A percentile compares a stretch with the other conserved stretches of the same genome.
phyloP scores from a whole-genome alignment of 2,888 invertebrate species.

The Slavum lentiscoides region DNA sequence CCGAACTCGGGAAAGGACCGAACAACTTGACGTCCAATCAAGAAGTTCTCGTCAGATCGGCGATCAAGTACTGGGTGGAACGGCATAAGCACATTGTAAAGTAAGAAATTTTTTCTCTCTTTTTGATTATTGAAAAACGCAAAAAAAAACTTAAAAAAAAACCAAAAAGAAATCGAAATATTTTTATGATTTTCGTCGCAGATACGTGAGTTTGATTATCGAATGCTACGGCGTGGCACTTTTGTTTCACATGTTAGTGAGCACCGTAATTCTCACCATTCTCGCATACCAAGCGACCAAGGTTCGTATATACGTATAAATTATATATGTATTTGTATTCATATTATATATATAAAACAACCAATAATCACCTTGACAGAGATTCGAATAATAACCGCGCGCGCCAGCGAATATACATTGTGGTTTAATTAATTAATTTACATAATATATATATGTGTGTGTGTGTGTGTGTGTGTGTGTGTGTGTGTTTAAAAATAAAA shows the following conservation, averaged over 20 bases:
- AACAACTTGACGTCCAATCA: slow-evolving; percentile 82
- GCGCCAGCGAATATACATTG: no score
- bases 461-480: no score
- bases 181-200: slow-evolving; percentile 58
- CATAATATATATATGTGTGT: no score
- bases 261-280: slow-evolving; percentile 80
- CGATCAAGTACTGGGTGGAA: slow-evolving; percentile 89
- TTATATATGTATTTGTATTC: no score
- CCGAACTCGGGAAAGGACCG: slow-evolving; percentile 67
- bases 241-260: slow-evolving; percentile 80
- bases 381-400: background rate
- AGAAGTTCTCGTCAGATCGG: slow-evolving; percentile 80
- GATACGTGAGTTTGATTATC: slow-evolving; percentile 78
- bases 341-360: background rate
- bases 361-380: slow-evolving; percentile 3
- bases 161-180: background rate
- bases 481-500: background rate
- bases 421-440: background rate
- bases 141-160: background rate
- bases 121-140: background rate
- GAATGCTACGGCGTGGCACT: slow-evolving; percentile 84
- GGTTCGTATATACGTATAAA: slow-evolving; percentile 62
- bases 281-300: slow-evolving; percentile 86
- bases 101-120: slow-evolving; percentile 61
- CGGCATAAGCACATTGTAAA: slow-evolving; percentile 85